Evolutionary conservation across 2,113 vertebrate genomes (phyloP).

Genomic region (Balaeniceps rex): DNA sequence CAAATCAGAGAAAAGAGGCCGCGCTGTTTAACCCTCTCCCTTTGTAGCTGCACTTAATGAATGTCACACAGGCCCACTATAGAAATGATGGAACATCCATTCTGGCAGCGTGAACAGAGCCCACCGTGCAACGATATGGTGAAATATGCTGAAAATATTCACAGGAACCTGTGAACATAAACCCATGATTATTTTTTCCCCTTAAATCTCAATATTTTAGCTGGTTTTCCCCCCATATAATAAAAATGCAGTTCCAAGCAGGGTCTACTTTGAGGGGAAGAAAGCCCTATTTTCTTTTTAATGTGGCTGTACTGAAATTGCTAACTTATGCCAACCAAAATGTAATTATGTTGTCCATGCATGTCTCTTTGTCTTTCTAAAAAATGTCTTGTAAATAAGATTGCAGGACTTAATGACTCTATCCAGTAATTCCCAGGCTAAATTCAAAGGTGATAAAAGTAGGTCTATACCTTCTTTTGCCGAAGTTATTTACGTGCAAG

Average conservation of each 20-base stretch:
- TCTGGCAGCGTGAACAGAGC: conserved; percentile 45
- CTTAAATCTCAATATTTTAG: conserved; percentile 53
- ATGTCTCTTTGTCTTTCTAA: background rate
- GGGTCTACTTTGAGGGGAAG: background rate
- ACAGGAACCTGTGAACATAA: conserved; percentile 34
- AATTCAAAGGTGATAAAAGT: background rate
- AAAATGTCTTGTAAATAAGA: background rate
- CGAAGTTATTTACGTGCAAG: background rate
- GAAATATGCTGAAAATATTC: conserved; percentile 71
- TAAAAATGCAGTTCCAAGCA: background rate
- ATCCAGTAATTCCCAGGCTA: background rate
- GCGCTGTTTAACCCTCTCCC: conserved; percentile 61
- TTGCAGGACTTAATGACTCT: background rate
- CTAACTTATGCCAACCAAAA: background rate
- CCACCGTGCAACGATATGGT: conserved; percentile 59
- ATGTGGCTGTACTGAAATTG: background rate
- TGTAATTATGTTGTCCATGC: background rate
- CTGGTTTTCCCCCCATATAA: background rate
- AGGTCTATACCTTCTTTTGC: background rate
- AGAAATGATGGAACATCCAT: conserved; percentile 72
- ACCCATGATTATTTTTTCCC: conserved; percentile 49
- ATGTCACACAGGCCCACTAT: conserved; percentile 67
- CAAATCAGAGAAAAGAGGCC: conserved; percentile 61
- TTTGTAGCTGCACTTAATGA: conserved; percentile 74
- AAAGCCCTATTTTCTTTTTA: conserved; percentile 9